Base-by-base conservation (phyloP, 2,113 vertebrate species). In the Neogobius melanostomus region DNA sequence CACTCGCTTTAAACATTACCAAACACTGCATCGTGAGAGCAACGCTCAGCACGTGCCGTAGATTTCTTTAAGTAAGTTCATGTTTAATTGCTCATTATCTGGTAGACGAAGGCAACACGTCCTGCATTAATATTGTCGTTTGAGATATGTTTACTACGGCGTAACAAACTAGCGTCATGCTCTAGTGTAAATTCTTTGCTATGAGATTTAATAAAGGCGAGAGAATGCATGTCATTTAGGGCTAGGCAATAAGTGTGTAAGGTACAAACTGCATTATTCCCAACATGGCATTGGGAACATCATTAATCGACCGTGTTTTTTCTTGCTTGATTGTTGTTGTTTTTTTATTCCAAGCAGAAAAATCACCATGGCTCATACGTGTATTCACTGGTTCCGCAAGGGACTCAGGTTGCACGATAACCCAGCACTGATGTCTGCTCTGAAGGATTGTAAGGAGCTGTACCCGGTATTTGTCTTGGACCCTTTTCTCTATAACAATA, bases 301-400 rank as follows among this genome's bases (percentile, higher is more conserved):
- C 28, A 36, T 36, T 36, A 28, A 28, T 2, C 28, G 28, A 28
- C 28, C 28, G 28, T 28, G 28, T 28, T 28, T 28, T 28, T 28
- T 28, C 28, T 28, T 28, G 28, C 28, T 36, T 36, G 28, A 36
- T 36, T 36, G 3, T 36, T 36, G 28, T 36, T 17, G 3, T 1
- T 11, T 8, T 2, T 56, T 17, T 67, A 46, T 80, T 36, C 28
- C 28, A 48, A 8, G 42, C 69, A 69, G 77, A 36, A 48, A 0
- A 3, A 1, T 63, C 60, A 72, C 0, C 44, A 94, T 91, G 91
- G 74, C 69, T 45, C 90, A 92, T 1, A 80, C 61, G 1, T 90
- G 87, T 11, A 85, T 92, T 48, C 93, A 92, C 81, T 92, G 92
- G 92, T 94, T 94, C 79, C 81, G 84, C 8, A 94, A 93, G 69